Percentiles rank a stretch among this genome's conserved stretches.
Conservation (phyloP, 1,140 invertebrate species). For the Subanguina moxae region DNA sequence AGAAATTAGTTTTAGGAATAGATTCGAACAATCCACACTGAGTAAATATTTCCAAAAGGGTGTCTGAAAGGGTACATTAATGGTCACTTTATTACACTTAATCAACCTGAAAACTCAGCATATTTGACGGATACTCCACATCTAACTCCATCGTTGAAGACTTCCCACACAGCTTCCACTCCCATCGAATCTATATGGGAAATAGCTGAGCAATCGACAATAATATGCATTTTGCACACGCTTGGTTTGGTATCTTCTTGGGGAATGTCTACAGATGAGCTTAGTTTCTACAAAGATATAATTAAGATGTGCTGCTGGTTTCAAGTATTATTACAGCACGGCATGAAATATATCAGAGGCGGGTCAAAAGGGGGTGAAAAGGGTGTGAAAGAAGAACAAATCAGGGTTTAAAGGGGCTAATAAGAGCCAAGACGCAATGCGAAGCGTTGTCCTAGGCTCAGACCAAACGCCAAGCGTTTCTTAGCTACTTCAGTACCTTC, state of each 20-base stretch:
- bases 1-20: constrained; percentile 1
- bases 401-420: too few species aligned
- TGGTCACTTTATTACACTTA: neutral
- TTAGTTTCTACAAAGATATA: neutral
- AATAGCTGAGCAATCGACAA: constrained; percentile 26
- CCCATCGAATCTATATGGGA: constrained; percentile 24
- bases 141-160: neutral
- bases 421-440: too few species aligned
- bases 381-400: too few species aligned
- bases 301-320: neutral
- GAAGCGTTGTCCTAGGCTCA: too few species aligned
- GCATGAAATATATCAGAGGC: too few species aligned
- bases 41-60: neutral
- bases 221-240: constrained; percentile 4
- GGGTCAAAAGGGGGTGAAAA: too few species aligned
- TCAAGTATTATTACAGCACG: too few species aligned
- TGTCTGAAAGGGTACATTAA: neutral
- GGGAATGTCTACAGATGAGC: neutral
- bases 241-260: neutral
- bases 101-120: neutral
- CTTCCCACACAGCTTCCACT: constrained; percentile 9
- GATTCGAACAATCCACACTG: neutral
- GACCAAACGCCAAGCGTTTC: too few species aligned
- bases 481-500: too few species aligned
- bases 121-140: neutral